Percentiles rank a stretch among this genome's conserved stretches.
These are phyloP conservation scores for Trypoxylon attenuatum DNA, from an alignment of 2,888 invertebrate species.

Conservation along the genomic window DNA sequence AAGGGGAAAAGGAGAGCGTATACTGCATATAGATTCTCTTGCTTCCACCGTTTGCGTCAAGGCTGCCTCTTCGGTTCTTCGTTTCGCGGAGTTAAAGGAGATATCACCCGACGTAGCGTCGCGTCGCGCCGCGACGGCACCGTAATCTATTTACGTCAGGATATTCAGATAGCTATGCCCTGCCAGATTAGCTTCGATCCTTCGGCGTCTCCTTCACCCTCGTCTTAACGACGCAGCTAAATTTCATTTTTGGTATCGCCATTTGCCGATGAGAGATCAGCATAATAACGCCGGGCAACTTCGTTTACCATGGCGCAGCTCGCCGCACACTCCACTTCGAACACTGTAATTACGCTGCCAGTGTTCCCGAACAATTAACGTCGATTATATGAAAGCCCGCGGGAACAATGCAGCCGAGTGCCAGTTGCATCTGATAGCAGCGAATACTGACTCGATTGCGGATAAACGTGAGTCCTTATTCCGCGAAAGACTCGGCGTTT, in stretches of 20 bases:
- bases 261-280: slow-evolving; percentile 32
- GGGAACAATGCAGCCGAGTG: too few relatives aligned
- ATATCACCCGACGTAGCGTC: slow-evolving; percentile 28
- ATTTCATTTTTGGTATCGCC: slow-evolving; percentile 44
- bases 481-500: too few relatives aligned
- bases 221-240: slow-evolving; percentile 14
- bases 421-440: too few relatives aligned
- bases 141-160: slow-evolving; percentile 54
- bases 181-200: slow-evolving; percentile 49
- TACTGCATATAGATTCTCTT: slow-evolving; percentile 34
- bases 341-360: too few relatives aligned
- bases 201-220: background rate
- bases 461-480: too few relatives aligned
- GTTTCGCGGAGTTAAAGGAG: slow-evolving; percentile 39
- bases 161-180: slow-evolving; percentile 49
- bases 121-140: slow-evolving; percentile 10
- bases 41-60: background rate
- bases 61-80: slow-evolving; percentile 17
- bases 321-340: too few relatives aligned
- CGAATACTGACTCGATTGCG: too few relatives aligned
- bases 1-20: slow-evolving; percentile 14
- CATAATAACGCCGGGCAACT: too few relatives aligned
- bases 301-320: too few relatives aligned
- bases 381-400: too few relatives aligned
- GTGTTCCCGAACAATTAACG: too few relatives aligned